Evolutionary conservation across 2,888 invertebrate species (phyloP), one percentile per base, ranked within the genome.

Genomic region (Mimas tiliae): DNA sequence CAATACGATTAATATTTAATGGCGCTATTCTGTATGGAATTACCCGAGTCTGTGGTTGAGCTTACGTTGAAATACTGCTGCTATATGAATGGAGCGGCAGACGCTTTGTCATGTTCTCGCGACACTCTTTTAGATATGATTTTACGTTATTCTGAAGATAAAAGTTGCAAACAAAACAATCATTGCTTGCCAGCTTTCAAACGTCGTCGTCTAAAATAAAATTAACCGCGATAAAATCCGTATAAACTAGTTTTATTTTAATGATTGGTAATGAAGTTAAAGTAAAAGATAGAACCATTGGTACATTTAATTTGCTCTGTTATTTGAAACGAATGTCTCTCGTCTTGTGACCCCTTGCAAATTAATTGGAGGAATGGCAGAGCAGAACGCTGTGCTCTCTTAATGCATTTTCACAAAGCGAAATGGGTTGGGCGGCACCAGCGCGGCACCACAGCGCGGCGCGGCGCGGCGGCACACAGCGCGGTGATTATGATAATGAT

Each of bases 401-500:
- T 92, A 92, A 91, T 91, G 90, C 87, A 87, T 86, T 86, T 79
- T 90, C 89, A 92, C 92, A 93, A 91, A 92, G 91, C 88, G 88
- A 90, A 87, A 88, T 88, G 87, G 87, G 87, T 87, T 85, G 90
- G 89, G 90, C 88, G 89, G 58, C 58, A 58, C 58, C 58, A 58
- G 11, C 38, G 58, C 58, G 58, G 58, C 58, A 58, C 42, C 42
- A 38, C 58, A 19, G 58, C 84, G 87, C 27, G 27, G 58, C 58
- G 38, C 42, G 19, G 16, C 42, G 58, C 42, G 11, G 58, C 85
- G 87, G 84, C 88, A 88, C 86, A 88, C 88, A 86, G 89, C 86
- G 82, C 84, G 88, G 92, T 93, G 91, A 93, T 93, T 93, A 93
- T 93, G 89, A 91, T 93, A 93, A 93, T 93, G 92, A 91, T 88